Evolutionary conservation across 2,113 vertebrate genomes (phyloP), one percentile per base, ranked within the genome.

Genomic region (Romanogobio albipinnatus): DNA sequence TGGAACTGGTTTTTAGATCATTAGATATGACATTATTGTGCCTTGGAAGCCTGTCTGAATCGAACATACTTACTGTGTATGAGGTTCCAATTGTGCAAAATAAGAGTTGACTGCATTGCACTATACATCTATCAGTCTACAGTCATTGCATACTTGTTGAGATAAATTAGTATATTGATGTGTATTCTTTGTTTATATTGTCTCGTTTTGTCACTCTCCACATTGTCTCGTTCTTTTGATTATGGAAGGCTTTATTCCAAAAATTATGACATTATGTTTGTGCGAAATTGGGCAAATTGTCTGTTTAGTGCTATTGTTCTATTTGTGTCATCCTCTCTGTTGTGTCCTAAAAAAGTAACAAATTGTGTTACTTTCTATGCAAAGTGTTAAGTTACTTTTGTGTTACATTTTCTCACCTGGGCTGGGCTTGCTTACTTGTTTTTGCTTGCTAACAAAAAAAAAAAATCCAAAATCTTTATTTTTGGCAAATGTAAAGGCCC

Each of bases 21-120:
- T 56, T 76, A 33, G 47, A 76, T 76, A 22, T 76, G 74, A 53
- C 74, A 76, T 76, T 76, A 53, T 33, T 8, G 3, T 76, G 74
- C 24, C 14, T 4, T 33, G 47, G 15, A 76, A 76, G 26, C 26
- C n/a, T 33, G 43, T 53, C 0, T 17, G 9, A 22, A 53, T 5
- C 1, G 6, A 76, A 76, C 51, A 76, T 0, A 3, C 1, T 10
- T 45, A 10, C 70, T 14, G 70, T 73, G 70, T 13, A 73, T 73
- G 43, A 73, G 4, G 22, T n/a, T 71, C 36, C 5, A n/a, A n/a
- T 45, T 71, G 36, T 19, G 36, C 66, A 17, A 22, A 36, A 70
- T 43, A 36, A 1, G 7, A 68, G 3, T 14, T 9, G 24, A 14
- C 9, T 70, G 66, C 36, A 43, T 70, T 70, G 66, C 11, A 10